Base-by-base conservation (phyloP, 2,113 vertebrate genomes). In the Chroicocephalus ridibundus region DNA sequence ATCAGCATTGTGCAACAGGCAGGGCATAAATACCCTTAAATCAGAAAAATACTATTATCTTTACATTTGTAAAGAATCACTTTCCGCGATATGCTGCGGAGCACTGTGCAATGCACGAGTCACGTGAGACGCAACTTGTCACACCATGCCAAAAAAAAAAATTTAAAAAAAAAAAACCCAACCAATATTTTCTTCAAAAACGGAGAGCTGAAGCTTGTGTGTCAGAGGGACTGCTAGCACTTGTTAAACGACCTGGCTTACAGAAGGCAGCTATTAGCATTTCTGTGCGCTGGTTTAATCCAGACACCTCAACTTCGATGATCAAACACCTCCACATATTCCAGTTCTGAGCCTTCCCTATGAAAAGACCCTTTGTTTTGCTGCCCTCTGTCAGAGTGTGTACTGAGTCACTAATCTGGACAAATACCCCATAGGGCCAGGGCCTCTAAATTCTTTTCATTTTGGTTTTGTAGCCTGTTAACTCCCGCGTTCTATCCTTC, bases 401-500 rank as follows among this genome's bases (percentile, higher is more conserved):
- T 29, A 69, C 21, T 25, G 34, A 82, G 51, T 58, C 40, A 69
- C 26, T 27, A 79, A 65, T 34, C 26, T 36, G 65, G 49, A 91
- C 52, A 79, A 89, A 83, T 34, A 21, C 17, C 47, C 27, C 51
- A 26, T 26, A 69, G 12, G 44, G 47, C 21, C 42, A 88, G n/a
- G 74, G 27, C 19, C 61, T 71, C 65, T 16, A 86, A 72, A 79
- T 66, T 34, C 3, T 90, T 79, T 72, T 57, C 42, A 52, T 77
- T 80, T 78, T 85, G 12, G 2, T 81, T 93, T 91, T 85, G 55
- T 90, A 89, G 47, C 68, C 62, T 38, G 31, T 68, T 68, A 89
- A 76, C 19, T 92, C 60, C 34, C 11, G 46, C 94, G 49, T 71
- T 91, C 68, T 79, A 68, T 72, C n/a, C 21, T 78, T 75, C 75